Percentiles rank a stretch among this genome's conserved stretches.
Evolutionary conservation across 2,888 invertebrate species (phyloP).

Genomic region (Ormyrus labotus): DNA sequence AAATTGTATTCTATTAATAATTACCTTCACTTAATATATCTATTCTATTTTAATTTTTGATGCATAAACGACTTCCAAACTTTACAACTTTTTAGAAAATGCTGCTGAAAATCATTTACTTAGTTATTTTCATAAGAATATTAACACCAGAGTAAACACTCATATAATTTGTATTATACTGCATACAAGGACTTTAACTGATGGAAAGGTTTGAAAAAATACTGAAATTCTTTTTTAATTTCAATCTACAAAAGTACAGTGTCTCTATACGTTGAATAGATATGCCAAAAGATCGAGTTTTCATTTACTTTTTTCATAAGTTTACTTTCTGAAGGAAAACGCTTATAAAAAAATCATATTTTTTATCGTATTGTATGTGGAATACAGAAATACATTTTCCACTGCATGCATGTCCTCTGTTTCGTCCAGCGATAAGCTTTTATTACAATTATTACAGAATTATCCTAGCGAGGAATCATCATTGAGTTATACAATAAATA

Average conservation of each 20-base stretch:
- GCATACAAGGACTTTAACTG: constrained; percentile 45
- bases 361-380: constrained; percentile 36
- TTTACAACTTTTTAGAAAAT: not conserved
- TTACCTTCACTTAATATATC: constrained; percentile 1
- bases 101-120: not conserved
- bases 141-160: constrained; percentile 45
- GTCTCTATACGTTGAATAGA: constrained; percentile 37
- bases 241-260: constrained; percentile 51
- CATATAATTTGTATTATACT: constrained; percentile 39
- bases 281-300: constrained; percentile 50
- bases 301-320: constrained; percentile 8
- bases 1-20: constrained; percentile 10
- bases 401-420: constrained; percentile 41
- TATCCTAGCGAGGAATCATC: constrained; percentile 63
- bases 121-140: constrained; percentile 34
- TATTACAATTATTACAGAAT: constrained; percentile 58
- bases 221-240: constrained; percentile 53
- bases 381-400: constrained; percentile 43
- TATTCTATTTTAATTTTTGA: not conserved
- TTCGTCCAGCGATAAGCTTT: constrained; percentile 57
- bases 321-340: constrained; percentile 31
- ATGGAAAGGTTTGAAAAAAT: constrained; percentile 53
- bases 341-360: constrained; percentile 37
- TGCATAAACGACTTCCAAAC: not conserved
- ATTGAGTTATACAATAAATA: constrained; percentile 64